Base-by-base conservation (phyloP, 2,113 vertebrate species). In the Thunnus thynnus region DNA sequence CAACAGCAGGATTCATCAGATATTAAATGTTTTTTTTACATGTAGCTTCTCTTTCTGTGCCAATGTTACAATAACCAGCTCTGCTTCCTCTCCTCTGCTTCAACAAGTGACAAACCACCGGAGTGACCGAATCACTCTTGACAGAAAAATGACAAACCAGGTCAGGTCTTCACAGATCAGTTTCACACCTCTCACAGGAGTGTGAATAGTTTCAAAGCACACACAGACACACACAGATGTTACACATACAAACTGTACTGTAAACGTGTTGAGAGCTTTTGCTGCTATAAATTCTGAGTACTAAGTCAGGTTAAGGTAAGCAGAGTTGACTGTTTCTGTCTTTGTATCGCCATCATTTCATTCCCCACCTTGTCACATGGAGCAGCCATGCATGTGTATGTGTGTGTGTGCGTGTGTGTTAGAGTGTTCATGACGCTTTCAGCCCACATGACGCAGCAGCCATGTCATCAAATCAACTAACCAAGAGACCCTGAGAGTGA, bases 361-460 rank as follows among this genome's bases (percentile, higher is more conserved):
- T 25, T 69, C 55, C 41, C 55, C 41, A 9, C 16, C 25, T n/a
- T 13, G 55, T 89, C 88, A 89, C 73, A 20, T 86, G 86, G 79
- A 50, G 44, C 25, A 13, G 52, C 55, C 32, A 14, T 62, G 62
- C 78, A 62, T 75, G 68, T 48, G 64, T 63, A 66, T 60, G 57
- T 74, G 63, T 63, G 72, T 44, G 64, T 41, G 55, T 11, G 36
- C 60, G 66, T 63, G 75, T 54, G 75, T 51, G 67, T 50, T 72
- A 46, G 48, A 80, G 72, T 50, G 63, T 79, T 72, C 64, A 52
- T 68, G 20, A 55, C 18, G 4, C 80, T 75, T 44, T 84, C 69
- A 90, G 80, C 12, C 5, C 70, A 78, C 86, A 81, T 84, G 77
- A 89, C 87, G 64, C 48, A 80, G 74, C 86, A 68, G 25, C 57